Evolutionary conservation across 2,797 vertebrate species (phyloP).

Genomic region (Sebastes paucispinis): DNA sequence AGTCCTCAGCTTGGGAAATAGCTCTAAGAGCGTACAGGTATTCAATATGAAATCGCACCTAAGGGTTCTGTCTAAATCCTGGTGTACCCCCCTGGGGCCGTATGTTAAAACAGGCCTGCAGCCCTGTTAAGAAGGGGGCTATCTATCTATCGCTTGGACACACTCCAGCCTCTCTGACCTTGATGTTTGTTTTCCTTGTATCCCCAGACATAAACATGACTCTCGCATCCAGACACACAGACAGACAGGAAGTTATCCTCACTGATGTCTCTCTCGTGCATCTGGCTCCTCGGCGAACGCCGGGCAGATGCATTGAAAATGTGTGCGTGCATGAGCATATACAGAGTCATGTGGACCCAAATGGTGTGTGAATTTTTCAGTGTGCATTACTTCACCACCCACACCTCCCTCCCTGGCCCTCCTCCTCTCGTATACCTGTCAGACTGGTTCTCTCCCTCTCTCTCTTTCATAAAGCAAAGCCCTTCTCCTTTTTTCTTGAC

Average conservation of each 20-base stretch:
- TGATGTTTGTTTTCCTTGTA: slow-evolving; percentile 79
- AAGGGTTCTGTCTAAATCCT: slow-evolving; percentile 50
- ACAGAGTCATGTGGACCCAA: slow-evolving; percentile 32
- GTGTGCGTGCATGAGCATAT: slow-evolving; percentile 15
- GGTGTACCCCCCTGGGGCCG: slow-evolving; percentile 16
- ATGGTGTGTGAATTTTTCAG: slow-evolving; percentile 35
- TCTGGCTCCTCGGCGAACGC: slow-evolving; percentile 29
- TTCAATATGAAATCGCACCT: slow-evolving; percentile 38
- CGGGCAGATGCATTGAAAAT: slow-evolving; percentile 19
- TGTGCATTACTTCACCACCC: slow-evolving; percentile 13
- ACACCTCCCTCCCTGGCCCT: background rate
- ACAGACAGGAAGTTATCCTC: slow-evolving; percentile 63
- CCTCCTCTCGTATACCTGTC: slow-evolving; percentile 58
- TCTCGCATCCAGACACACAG: slow-evolving; percentile 59
- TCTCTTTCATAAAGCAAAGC: slow-evolving; percentile 58
- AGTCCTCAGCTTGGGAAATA: slow-evolving; percentile 1
- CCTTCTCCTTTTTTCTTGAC: slow-evolving; percentile 61
- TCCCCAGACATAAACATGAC: slow-evolving; percentile 74
- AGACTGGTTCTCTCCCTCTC: slow-evolving; percentile 55
- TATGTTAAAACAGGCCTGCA: slow-evolving; percentile 52
- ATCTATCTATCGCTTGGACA: slow-evolving; percentile 68
- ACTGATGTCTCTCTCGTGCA: slow-evolving; percentile 60
- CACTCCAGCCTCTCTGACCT: slow-evolving; percentile 72
- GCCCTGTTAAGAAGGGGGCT: slow-evolving; percentile 45
- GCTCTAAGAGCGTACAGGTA: background rate